A percentile compares a stretch with the other conserved stretches of the same genome.
These are phyloP conservation scores for Ladona fulva DNA, from an alignment of 1,140 invertebrate species.

Conservation along the genomic window DNA sequence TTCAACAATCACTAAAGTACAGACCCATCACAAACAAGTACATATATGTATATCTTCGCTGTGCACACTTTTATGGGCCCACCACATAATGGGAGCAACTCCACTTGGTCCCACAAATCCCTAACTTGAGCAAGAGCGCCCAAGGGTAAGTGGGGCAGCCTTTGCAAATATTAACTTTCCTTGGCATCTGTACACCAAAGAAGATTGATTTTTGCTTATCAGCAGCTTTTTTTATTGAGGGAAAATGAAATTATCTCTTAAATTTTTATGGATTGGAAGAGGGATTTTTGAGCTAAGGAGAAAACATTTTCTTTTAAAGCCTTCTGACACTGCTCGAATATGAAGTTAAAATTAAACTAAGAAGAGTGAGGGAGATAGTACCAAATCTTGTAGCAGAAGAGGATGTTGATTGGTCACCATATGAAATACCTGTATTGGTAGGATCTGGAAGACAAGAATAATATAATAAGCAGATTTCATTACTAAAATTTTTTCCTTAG, in stretches of 20 bases:
- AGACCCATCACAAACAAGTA: not conserved
- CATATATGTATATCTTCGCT: not conserved
- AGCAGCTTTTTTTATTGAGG: not conserved
- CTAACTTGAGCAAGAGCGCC: not conserved
- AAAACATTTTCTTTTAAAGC: not conserved
- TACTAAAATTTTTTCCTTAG: too few species aligned
- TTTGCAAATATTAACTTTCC: not conserved
- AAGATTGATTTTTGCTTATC: not conserved
- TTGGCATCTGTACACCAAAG: not conserved
- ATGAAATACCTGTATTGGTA: not conserved
- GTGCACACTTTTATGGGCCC: not conserved
- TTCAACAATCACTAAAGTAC: slow-evolving; percentile 7
- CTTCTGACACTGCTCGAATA: not conserved
- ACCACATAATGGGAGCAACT: not conserved
- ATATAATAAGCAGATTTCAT: not conserved
- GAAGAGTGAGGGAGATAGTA: not conserved
- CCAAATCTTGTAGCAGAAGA: not conserved
- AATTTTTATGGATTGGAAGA: not conserved
- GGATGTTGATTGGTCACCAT: not conserved
- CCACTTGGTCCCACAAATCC: slow-evolving; percentile 7
- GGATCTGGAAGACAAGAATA: not conserved
- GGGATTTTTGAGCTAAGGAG: not conserved
- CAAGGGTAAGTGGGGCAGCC: not conserved
- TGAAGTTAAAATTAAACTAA: not conserved
- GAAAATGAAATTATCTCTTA: not conserved